phyloP scores from a whole-genome alignment of 2,113 vertebrate genomes.

The Thunnus maccoyii region DNA sequence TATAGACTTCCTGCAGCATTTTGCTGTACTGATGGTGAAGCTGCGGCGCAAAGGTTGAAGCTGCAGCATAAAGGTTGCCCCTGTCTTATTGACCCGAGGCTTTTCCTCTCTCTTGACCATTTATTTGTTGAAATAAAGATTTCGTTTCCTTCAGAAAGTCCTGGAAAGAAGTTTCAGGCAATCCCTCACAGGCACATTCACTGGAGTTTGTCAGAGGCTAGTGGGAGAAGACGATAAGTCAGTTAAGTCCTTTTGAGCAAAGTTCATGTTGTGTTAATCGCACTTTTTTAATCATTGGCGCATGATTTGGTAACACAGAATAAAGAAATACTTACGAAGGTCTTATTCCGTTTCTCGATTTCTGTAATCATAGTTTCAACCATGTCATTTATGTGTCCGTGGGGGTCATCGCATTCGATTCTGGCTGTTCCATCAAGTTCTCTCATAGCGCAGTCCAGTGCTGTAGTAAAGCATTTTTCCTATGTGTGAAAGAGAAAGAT shows the following conservation, averaged over 20 bases:
- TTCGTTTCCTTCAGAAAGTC: background rate
- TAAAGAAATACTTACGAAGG: conserved; percentile 45
- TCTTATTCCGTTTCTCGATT: rapidly evolving
- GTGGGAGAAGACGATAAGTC: background rate
- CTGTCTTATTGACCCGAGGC: too few species aligned
- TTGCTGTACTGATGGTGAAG: background rate
- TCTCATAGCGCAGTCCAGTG: conserved; percentile 65
- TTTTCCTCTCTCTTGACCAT: background rate
- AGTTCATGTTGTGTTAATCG: background rate
- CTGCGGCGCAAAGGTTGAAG: background rate
- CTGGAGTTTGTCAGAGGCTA: background rate
- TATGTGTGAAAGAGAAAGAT: conserved; percentile 48
- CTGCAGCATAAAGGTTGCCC: too few species aligned
- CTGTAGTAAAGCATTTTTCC: conserved; percentile 35
- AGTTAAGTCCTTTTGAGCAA: background rate
- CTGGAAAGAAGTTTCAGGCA: rapidly evolving
- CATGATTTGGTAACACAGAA: background rate
- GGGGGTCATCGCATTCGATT: rapidly evolving
- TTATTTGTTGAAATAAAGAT: background rate
- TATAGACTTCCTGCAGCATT: background rate
- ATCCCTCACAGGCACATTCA: conserved; percentile 34
- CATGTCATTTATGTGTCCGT: rapidly evolving
- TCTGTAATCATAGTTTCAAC: rapidly evolving
- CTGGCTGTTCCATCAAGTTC: conserved; percentile 33
- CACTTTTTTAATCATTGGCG: background rate